Base-by-base conservation (phyloP, 2,113 vertebrate genomes). In the Acrocephalus kingi region DNA sequence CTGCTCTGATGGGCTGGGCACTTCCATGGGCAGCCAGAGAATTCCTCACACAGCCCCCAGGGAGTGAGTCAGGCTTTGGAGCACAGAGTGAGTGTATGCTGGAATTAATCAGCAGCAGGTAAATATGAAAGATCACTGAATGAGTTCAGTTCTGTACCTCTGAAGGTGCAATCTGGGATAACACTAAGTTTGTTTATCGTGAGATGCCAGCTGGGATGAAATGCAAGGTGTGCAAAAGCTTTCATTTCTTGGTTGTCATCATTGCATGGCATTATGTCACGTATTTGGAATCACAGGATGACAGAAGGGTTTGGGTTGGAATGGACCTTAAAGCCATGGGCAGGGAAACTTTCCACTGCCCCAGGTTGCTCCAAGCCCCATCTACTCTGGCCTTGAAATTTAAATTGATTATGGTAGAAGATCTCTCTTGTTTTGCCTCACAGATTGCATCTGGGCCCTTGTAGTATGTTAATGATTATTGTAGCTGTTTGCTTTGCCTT, bases 401-500 rank as follows among this genome's bases (percentile, higher is more conserved):
- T 27, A n/a, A n/a, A 35, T 7, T 15, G n/a, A 21, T 64, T 37
- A 3, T 43, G 9, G 39, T 41, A 56, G 45, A 80, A 87, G 43
- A 74, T 35, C 11, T 82, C 78, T 85, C 41, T 43, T 75, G 68
- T 55, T 90, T 84, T 72, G 62, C 41, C 72, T 95, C 78, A 35
- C 66, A 91, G 89, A 48, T 45, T 83, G 82, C 59, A 59, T 76
- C 35, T 76, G 63, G 49, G 68, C 66, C 62, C 67, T 91, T 2
- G 41, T 79, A 93, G 67, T 79, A 85, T 92, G 83, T 82, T 86
- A 86, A 59, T 74, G 80, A 81, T 86, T 82, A 88, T 59, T 86
- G 79, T 83, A 75, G 68, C 71, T 68, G 31, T 74, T 71, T 90
- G 85, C 79, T 87, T 81, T 96, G 87, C 82, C 56, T 91, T 94